These are phyloP conservation scores for Standfussiana lucernea DNA, from an alignment of 2,888 invertebrate species.

Conservation along the genomic window DNA sequence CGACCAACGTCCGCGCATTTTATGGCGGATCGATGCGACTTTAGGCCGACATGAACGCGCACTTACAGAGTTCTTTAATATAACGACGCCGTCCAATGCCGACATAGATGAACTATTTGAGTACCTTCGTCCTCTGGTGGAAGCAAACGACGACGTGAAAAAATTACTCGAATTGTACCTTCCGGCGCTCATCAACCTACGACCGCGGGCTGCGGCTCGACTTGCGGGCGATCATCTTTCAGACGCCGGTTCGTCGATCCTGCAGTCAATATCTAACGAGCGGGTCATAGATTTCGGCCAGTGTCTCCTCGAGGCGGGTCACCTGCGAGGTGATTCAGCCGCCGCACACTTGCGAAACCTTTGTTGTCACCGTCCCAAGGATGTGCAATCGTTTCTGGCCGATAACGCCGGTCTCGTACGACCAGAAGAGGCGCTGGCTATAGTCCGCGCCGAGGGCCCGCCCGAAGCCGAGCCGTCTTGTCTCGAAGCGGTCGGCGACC, in stretches of 20 bases:
- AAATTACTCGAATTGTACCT: conserved; percentile 72
- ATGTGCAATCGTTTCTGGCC: conserved; percentile 78
- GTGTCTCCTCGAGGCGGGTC: conserved; percentile 75
- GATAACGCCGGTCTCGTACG: conserved; percentile 80
- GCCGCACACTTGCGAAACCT: conserved; percentile 78
- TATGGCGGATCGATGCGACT: conserved; percentile 78
- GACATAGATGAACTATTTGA: conserved; percentile 85
- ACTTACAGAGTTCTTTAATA: conserved; percentile 78
- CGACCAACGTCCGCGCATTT: conserved; percentile 76
- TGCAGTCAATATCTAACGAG: conserved; percentile 68
- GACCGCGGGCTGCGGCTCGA: conserved; percentile 81
- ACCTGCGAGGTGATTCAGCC: conserved; percentile 77
- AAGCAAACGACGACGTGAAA: conserved; percentile 66
- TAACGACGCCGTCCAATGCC: conserved; percentile 74
- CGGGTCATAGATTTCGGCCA: conserved; percentile 77
- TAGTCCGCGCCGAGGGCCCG: conserved; percentile 78
- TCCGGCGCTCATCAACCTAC: conserved; percentile 74
- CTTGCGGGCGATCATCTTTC: conserved; percentile 75
- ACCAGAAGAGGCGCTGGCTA: conserved; percentile 83
- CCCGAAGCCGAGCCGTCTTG: conserved; percentile 82
- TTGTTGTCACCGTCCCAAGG: conserved; percentile 75
- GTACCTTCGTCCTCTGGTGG: conserved; percentile 75
- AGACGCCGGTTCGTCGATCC: conserved; percentile 62
- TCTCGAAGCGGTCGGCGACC: conserved; percentile 85
- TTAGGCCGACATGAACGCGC: conserved; percentile 74